Conservation (phyloP, 92 coral and sea anemone species). For the Paramuricea clavata region DNA sequence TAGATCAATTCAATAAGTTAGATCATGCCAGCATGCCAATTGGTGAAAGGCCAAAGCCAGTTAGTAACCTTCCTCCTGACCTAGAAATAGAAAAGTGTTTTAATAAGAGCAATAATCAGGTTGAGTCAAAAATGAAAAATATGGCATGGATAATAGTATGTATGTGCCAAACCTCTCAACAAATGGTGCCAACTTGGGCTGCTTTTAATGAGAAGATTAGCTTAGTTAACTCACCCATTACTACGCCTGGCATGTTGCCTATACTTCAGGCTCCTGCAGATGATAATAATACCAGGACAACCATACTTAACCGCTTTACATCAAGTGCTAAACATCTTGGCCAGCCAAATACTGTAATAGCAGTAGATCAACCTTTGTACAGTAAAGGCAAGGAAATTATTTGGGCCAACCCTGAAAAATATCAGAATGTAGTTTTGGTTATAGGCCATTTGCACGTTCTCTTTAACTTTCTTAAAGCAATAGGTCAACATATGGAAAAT, state of each 20-base stretch:
- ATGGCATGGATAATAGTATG: conserved; percentile 20
- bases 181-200: conserved; percentile 31
- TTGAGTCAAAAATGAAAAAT: conserved; percentile 26
- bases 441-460: conserved; percentile 16
- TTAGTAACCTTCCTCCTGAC: background rate
- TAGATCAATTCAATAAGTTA: conserved; percentile 23
- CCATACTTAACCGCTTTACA: conserved; percentile 36
- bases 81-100: conserved; percentile 34
- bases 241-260: conserved; percentile 44
- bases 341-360: conserved; percentile 35
- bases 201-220: conserved; percentile 24
- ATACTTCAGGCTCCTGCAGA: conserved; percentile 47
- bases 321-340: conserved; percentile 23
- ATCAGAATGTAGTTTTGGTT: conserved; percentile 6
- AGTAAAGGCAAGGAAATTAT: conserved; percentile 13
- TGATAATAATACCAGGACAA: conserved; percentile 37
- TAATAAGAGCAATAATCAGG: conserved; percentile 4
- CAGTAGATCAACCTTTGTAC: background rate
- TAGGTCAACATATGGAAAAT: conserved; percentile 28
- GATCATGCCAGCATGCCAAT: conserved; percentile 29
- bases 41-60: conserved; percentile 37
- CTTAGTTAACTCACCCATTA: conserved; percentile 31
- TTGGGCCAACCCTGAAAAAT: conserved; percentile 8
- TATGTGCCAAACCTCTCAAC: conserved; percentile 13
- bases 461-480: conserved; percentile 23